A percentile compares a stretch with the other conserved stretches of the same genome.
These are phyloP conservation scores for Lamellibrachia luymesi DNA, from an alignment of 1,140 invertebrate genomes.

Conservation along the genomic window DNA sequence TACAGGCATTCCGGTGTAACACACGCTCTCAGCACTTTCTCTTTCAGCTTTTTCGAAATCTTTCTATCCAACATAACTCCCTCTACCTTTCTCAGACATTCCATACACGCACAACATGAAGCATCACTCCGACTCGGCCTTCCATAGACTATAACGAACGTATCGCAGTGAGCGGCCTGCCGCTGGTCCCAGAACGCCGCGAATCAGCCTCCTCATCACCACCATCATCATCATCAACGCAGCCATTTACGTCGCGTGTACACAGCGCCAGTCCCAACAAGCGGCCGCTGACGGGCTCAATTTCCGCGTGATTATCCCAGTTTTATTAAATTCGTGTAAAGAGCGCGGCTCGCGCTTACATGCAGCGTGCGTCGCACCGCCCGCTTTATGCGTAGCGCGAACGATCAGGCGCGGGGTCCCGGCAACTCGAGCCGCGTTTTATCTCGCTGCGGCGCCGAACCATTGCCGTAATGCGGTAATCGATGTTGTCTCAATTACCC, in stretches of 20 bases:
- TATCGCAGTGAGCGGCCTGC: background rate
- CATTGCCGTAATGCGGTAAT: background rate
- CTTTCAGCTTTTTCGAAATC: too few relatives aligned
- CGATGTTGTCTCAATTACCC: background rate
- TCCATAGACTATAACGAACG: background rate
- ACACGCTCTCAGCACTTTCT: too few relatives aligned
- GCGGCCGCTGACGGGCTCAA: conserved; percentile 1
- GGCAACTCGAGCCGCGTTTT: background rate
- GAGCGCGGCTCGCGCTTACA: background rate
- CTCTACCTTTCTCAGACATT: background rate
- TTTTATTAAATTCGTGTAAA: background rate
- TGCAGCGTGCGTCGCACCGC: too few relatives aligned
- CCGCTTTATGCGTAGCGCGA: background rate
- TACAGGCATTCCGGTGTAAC: too few relatives aligned
- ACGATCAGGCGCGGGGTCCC: background rate
- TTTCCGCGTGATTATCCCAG: background rate
- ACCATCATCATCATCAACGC: conserved; percentile 16
- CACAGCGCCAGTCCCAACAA: background rate
- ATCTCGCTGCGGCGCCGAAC: background rate
- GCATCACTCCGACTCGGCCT: background rate
- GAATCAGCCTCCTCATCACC: background rate
- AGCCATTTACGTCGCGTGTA: background rate
- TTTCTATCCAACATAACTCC: too few relatives aligned
- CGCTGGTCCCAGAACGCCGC: background rate
- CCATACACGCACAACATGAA: background rate